Conservation (phyloP, 2,888 invertebrate species). For the Ennomos erosarius region DNA sequence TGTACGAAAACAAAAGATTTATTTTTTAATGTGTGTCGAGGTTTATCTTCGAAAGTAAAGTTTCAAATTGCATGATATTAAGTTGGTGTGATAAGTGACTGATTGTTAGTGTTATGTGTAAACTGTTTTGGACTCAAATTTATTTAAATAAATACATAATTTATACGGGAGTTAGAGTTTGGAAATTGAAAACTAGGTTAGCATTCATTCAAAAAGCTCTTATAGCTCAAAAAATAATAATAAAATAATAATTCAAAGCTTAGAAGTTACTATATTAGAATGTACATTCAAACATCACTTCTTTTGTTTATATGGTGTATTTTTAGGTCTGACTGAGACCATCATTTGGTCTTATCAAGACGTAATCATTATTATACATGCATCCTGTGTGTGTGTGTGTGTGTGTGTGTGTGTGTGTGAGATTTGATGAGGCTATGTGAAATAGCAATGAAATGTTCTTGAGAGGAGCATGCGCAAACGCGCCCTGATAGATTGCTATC, state of each 20-base stretch:
- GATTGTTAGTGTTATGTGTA: slow-evolving; percentile 11
- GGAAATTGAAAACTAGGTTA: too few relatives aligned
- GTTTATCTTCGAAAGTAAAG: slow-evolving; percentile 10
- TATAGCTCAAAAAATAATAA: too few relatives aligned
- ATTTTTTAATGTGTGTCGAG: not conserved
- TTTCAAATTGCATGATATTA: slow-evolving; percentile 26
- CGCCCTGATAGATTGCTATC: slow-evolving; percentile 72
- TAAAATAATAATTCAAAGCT: too few relatives aligned
- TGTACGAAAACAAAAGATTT: too few relatives aligned
- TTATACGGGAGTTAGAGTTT: too few relatives aligned
- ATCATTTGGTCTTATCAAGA: too few relatives aligned
- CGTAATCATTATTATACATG: not conserved
- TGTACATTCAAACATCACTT: too few relatives aligned
- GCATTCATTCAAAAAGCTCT: too few relatives aligned
- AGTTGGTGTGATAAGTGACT: slow-evolving; percentile 26
- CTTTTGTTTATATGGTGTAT: too few relatives aligned
- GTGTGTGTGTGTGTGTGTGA: slow-evolving; percentile 3
- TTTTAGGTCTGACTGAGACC: too few relatives aligned
- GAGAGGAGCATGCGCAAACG: slow-evolving; percentile 60
- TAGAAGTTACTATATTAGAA: too few relatives aligned
- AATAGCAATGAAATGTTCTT: slow-evolving; percentile 67
- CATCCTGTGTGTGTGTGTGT: slow-evolving; percentile 4
- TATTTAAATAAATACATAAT: too few relatives aligned
- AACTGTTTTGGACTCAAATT: slow-evolving; percentile 1
- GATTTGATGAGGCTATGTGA: slow-evolving; percentile 51